phyloP scores from a whole-genome alignment of 2,888 invertebrate species.

The Drosophila siamana region DNA sequence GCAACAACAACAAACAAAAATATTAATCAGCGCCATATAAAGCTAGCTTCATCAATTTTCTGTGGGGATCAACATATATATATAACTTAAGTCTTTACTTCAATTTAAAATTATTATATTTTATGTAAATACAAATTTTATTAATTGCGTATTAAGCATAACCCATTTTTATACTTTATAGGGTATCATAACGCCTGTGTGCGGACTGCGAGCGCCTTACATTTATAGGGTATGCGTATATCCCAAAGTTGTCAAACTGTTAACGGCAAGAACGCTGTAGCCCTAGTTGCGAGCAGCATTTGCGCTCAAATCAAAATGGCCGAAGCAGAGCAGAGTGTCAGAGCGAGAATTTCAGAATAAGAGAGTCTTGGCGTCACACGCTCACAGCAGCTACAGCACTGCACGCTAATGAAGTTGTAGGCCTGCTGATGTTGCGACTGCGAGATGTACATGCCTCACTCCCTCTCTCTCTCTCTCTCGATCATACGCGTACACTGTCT shows the following conservation, averaged over 20 bases:
- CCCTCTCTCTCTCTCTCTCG: slow-evolving; percentile 8
- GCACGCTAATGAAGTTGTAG: slow-evolving; percentile 79
- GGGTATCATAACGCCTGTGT: background rate
- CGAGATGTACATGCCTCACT: slow-evolving; percentile 43
- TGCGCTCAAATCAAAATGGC: slow-evolving; percentile 83
- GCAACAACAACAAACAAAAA: slow-evolving; percentile 30
- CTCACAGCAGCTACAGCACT: slow-evolving; percentile 10
- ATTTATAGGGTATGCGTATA: slow-evolving; percentile 28
- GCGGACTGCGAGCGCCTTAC: background rate
- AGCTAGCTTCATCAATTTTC: slow-evolving; percentile 45
- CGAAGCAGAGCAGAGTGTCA: slow-evolving; percentile 63
- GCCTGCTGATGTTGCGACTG: slow-evolving; percentile 51
- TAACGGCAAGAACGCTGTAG: slow-evolving; percentile 32
- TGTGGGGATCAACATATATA: background rate
- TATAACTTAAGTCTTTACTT: no score
- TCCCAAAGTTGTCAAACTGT: slow-evolving; percentile 46
- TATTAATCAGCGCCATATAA: slow-evolving; percentile 37
- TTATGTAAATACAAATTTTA: no score
- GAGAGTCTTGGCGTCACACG: slow-evolving; percentile 34
- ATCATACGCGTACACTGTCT: background rate
- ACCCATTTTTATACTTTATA: no score
- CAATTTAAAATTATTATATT: no score
- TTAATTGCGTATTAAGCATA: no score
- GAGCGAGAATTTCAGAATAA: slow-evolving; percentile 28
- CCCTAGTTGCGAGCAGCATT: slow-evolving; percentile 48